Evolutionary conservation across 2,888 invertebrate species (phyloP), one percentile per base, ranked within the genome.

Genomic region (Coremacera marginata): DNA sequence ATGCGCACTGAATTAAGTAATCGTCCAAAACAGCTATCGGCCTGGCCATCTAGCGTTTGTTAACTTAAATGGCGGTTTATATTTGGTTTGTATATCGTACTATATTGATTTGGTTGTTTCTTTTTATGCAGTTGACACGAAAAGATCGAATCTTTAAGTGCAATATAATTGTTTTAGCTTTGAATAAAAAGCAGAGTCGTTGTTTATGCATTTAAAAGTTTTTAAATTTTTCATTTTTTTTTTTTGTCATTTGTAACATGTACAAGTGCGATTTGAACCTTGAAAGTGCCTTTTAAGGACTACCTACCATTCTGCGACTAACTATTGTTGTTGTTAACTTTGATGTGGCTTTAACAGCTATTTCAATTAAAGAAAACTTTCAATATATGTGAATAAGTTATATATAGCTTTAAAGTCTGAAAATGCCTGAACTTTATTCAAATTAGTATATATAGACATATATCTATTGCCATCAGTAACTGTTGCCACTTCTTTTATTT

Each of bases 211-310:
- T 37, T 37, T 37, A 65, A 19, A 65, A 37, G 19, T 27, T 65
- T 67, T 22, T 44, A 7, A 25, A 22, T 60, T 60, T 60, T 63
- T 63, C 34, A 22, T 2, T 31, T 31, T 9, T 7, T 27, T 2
- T 31, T 31, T 9, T 7, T 27, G 63, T 37, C n/a, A 44, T 70
- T 31, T 49, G 22, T 52, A n/a, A 27, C 19, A 3, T 70, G 51
- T 70, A 3, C 49, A 68, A 68, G 68, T 68, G 68, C 68, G 68
- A 68, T 70, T 52, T 70, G 52, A 27, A 70, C 70, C 70, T 57
- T 37, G 71, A 57, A 71, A 37, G 57, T 51, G 25, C 71, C 71
- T 71, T 71, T 57, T 57, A 57, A 34, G 71, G 71, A 57, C 22
- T 34, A 22, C 34, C n/a, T n/a, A 55, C 22, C 37, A 22, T 4